A percentile compares a stretch with the other conserved stretches of the same genome.
Evolutionary conservation across 1,140 invertebrate genomes (phyloP).

Genomic region (Callitettix versicolor): DNA sequence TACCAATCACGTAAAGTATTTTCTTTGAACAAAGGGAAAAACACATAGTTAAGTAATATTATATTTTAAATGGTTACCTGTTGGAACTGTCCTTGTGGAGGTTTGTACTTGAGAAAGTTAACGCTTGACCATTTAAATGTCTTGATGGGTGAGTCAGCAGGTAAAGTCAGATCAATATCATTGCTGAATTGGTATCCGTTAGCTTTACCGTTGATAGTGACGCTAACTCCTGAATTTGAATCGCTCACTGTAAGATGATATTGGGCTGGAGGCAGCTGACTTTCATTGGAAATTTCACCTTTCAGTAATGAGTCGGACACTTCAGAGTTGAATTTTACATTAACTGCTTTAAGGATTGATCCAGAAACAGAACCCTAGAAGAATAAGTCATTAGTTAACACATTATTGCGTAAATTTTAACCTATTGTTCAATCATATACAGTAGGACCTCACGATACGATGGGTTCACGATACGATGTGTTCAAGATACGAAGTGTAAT

Average conservation of each 20-base stretch:
- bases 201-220: constrained; percentile 14
- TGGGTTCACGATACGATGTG: too few relatives aligned
- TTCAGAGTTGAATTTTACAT: constrained; percentile 16
- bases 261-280: constrained; percentile 1
- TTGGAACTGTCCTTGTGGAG: not conserved
- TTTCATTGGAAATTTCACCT: constrained; percentile 11
- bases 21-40: too few relatives aligned
- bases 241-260: constrained; percentile 12
- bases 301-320: constrained; percentile 16
- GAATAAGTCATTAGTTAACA: too few relatives aligned
- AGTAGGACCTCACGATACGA: too few relatives aligned
- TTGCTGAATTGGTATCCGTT: constrained; percentile 9
- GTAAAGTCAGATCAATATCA: constrained; percentile 15
- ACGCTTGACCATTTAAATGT: constrained; percentile 9
- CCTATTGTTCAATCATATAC: too few relatives aligned
- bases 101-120: constrained; percentile 2
- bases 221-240: constrained; percentile 6
- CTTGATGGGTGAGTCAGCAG: constrained; percentile 11
- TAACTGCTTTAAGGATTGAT: constrained; percentile 10
- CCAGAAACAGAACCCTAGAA: constrained; percentile 14
- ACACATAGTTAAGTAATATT: too few relatives aligned
- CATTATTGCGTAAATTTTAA: too few relatives aligned
- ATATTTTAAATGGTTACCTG: not conserved
- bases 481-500: too few relatives aligned
- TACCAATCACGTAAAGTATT: too few relatives aligned